phyloP scores from a whole-genome alignment of 2,888 invertebrate genomes.

The Athalia rosae region DNA sequence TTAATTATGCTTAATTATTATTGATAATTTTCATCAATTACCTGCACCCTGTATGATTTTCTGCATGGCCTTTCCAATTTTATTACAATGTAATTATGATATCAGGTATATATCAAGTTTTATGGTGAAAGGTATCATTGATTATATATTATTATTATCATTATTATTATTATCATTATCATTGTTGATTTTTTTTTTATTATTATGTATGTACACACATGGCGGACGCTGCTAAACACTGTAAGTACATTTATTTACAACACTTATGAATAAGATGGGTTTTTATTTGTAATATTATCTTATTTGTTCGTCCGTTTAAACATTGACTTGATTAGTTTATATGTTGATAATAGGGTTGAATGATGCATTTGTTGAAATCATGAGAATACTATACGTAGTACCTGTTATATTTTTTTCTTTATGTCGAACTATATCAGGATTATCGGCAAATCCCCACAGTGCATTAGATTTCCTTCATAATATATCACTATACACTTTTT shows the following conservation, averaged over 20 bases:
- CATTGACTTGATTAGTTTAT: slow-evolving; percentile 47
- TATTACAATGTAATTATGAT: not conserved
- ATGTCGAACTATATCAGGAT: slow-evolving; percentile 48
- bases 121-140: slow-evolving; percentile 4
- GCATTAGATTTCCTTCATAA: not conserved
- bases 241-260: slow-evolving; percentile 74
- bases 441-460: slow-evolving; percentile 47
- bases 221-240: slow-evolving; percentile 69
- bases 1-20: slow-evolving; percentile 17
- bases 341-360: slow-evolving; percentile 30
- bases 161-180: slow-evolving; percentile 20
- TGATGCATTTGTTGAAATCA: slow-evolving; percentile 24
- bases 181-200: slow-evolving; percentile 31
- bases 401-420: slow-evolving; percentile 48
- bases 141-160: slow-evolving; percentile 21
- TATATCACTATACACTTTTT: slow-evolving; percentile 46
- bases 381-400: slow-evolving; percentile 5
- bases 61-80: slow-evolving; percentile 19
- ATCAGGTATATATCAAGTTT: not conserved
- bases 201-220: slow-evolving; percentile 69
- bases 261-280: slow-evolving; percentile 61
- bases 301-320: slow-evolving; percentile 33
- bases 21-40: slow-evolving; percentile 30
- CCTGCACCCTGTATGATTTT: slow-evolving; percentile 25
- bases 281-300: slow-evolving; percentile 46